A percentile compares a stretch with the other conserved stretches of the same genome.
Conservation (phyloP, 1,140 invertebrate genomes). For the Hormaphis cornu region DNA sequence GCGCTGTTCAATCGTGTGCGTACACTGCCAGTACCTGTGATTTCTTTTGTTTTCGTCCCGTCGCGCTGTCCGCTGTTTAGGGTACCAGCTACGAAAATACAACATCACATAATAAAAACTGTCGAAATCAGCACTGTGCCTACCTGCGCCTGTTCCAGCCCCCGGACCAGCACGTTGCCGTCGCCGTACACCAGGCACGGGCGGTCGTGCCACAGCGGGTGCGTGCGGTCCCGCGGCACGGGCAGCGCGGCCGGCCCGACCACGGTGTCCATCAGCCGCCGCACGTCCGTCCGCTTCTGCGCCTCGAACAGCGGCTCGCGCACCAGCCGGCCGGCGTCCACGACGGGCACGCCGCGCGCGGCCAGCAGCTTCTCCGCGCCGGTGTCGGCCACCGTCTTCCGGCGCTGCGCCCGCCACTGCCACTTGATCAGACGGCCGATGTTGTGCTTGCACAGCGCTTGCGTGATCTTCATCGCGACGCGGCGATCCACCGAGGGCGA, state of each 20-base stretch:
- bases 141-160: conserved; percentile 59
- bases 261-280: neutral
- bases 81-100: no score
- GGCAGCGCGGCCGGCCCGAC: neutral
- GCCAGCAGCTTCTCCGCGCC: conserved; percentile 3
- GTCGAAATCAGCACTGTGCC: no score
- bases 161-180: conserved; percentile 57
- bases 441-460: conserved; percentile 23
- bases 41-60: no score
- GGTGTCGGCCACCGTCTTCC: neutral
- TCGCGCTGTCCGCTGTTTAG: no score
- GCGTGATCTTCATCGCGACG: conserved; percentile 25
- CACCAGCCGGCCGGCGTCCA: neutral
- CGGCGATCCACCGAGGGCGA: no score
- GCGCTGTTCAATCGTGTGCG: no score
- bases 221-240: conserved; percentile 43
- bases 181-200: conserved; percentile 51
- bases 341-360: conserved; percentile 1
- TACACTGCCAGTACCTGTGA: no score
- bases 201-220: conserved; percentile 55
- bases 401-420: conserved; percentile 29
- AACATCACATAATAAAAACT: no score
- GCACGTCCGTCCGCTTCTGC: neutral
- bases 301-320: conserved; percentile 1
- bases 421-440: conserved; percentile 6